Base-by-base conservation (phyloP, 2,797 vertebrate genomes). In the Rhynchotus rufescens region DNA sequence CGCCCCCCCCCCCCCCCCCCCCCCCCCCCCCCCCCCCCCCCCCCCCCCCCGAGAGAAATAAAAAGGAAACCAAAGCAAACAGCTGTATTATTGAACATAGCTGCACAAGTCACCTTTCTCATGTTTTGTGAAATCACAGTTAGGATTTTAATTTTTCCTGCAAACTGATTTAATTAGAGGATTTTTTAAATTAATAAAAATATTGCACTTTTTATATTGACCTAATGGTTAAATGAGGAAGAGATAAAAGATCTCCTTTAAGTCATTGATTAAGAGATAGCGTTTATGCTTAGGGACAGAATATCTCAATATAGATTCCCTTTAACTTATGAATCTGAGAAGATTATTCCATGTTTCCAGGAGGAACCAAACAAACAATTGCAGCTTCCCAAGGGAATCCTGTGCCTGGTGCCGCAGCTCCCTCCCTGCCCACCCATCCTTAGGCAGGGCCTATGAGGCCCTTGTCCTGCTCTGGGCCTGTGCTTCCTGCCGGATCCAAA, bases 361-460 rank as follows among this genome's bases (percentile, higher is more conserved):
- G 4, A 49, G 12, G 72, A 40, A 76, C 23, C 10, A 51, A 17
- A 22, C 13, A 51, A 25, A 25, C 49, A 25, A 4, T 32, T 69
- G 22, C 28, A 38, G 32, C 6, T 59, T 45, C 9, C 15, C 66
- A 25, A 38, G 11, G 40, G 40, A 61, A 76, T 15, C 12, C 7
- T 54, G 3, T 30, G 44, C 13, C 38, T 62, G 28, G 10, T 42
- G 25, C 32, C 45, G n/a, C 10, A 56, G 28, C 40, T 65, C 34
- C 30, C 20, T 59, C 45, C n/a, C 15, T 32, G 40, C 4, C 19
- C 34, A 44, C 14, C 5, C 7, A 4, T 40, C 40, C 40, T 40
- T 8, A 34, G n/a, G 49, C 0, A 8, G 2, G 12, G 28, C 14
- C 12, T 72, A 44, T n/a, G 1, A 4, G 13, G 40, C 9, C 49